A percentile compares a stretch with the other conserved stretches of the same genome.
phyloP scores from a whole-genome alignment of 2,797 vertebrate genomes.

The Columba guinea region DNA sequence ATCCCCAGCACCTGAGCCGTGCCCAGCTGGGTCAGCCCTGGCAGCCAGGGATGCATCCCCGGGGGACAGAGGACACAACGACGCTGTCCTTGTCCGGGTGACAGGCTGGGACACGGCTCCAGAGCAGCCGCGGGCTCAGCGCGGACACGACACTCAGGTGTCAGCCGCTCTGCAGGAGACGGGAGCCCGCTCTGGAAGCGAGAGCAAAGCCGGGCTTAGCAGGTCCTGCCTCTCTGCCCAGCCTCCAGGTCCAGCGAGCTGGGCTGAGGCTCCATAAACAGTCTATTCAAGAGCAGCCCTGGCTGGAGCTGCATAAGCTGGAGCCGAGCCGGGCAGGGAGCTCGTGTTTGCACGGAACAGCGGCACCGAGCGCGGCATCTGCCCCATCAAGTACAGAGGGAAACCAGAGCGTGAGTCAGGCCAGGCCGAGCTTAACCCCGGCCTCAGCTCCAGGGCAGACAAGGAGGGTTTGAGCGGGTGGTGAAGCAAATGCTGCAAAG shows the following conservation, averaged over 20 bases:
- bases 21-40: not conserved
- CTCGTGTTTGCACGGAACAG: not conserved
- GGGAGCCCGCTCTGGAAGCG: not conserved
- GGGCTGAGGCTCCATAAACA: not conserved
- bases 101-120: not conserved
- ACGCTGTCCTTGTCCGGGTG: rapidly evolving
- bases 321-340: not conserved
- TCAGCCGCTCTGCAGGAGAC: not conserved
- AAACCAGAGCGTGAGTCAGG: rapidly evolving
- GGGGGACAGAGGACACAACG: rapidly evolving
- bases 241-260: not conserved
- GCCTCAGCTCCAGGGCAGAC: not conserved
- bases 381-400: too few relatives aligned
- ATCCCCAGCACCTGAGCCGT: not conserved
- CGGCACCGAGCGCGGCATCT: too few relatives aligned
- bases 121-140: not conserved
- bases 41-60: not conserved
- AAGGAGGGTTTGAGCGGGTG: not conserved
- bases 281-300: not conserved
- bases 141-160: not conserved
- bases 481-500: not conserved
- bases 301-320: not conserved
- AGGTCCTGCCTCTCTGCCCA: not conserved
- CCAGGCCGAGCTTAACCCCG: not conserved
- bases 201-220: not conserved